Evolutionary conservation across 2,888 invertebrate species (phyloP).

Genomic region (Morpho deidamia): DNA sequence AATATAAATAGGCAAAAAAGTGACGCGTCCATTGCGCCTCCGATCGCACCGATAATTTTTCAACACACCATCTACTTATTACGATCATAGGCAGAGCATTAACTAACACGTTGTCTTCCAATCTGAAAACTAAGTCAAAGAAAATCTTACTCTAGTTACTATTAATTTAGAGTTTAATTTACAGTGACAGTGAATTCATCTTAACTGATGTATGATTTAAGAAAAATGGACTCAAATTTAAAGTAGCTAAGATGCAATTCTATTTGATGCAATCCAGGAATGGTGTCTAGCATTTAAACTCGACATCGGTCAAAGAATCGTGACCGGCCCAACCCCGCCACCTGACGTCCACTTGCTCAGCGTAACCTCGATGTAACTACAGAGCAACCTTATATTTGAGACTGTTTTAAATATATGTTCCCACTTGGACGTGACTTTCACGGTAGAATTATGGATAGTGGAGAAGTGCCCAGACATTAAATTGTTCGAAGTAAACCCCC

Average conservation of each 20-base stretch:
- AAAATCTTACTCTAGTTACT: conserved; percentile 28
- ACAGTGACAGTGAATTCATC: conserved; percentile 12
- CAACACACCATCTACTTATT: conserved; percentile 78
- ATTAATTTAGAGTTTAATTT: conserved; percentile 26
- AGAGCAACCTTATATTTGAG: conserved; percentile 48
- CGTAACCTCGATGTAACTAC: conserved; percentile 53
- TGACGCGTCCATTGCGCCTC: conserved; percentile 72
- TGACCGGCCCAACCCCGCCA: conserved; percentile 71
- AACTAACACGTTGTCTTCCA: conserved; percentile 61
- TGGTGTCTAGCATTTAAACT: conserved; percentile 50
- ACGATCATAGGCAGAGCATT: conserved; percentile 74
- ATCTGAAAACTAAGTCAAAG: conserved; percentile 25
- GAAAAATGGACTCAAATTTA: conserved; percentile 24
- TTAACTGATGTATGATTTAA: conserved; percentile 21
- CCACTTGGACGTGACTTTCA: conserved; percentile 14
- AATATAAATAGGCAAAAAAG: conserved; percentile 75
- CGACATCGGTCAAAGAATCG: conserved; percentile 75
- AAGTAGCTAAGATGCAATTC: conserved; percentile 31
- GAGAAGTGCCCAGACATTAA: neutral
- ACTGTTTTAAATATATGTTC: conserved; percentile 44
- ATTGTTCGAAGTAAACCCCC: no score
- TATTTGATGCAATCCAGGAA: conserved; percentile 20
- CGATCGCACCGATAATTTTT: conserved; percentile 77
- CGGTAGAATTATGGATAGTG: conserved; percentile 5
- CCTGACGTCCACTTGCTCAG: conserved; percentile 71